Percentiles rank a stretch among this genome's conserved stretches.
Conservation (phyloP, 2,113 vertebrate species). For the Eptesicus fuscus region DNA sequence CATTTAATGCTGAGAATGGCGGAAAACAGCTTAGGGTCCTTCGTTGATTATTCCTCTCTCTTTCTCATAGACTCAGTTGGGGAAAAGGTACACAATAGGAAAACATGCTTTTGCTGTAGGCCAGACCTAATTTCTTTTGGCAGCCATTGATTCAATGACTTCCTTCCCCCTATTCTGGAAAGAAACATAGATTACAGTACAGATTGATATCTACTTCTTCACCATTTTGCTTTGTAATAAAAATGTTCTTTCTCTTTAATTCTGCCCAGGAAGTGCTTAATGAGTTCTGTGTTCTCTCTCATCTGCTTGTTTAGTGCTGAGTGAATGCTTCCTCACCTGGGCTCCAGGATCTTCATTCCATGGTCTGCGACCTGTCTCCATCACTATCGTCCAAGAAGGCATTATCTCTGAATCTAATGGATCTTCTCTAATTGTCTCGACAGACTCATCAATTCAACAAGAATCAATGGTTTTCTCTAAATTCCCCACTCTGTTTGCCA, state of each 20-base stretch:
- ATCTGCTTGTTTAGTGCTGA: neutral
- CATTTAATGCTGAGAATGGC: neutral
- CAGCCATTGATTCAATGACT: neutral
- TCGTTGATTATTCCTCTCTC: neutral
- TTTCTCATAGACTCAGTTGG: neutral
- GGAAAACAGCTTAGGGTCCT: neutral
- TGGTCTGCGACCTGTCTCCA: neutral
- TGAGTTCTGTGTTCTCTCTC: neutral
- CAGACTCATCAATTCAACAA: neutral
- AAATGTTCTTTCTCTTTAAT: neutral
- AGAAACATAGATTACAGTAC: neutral
- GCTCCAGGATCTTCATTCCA: neutral
- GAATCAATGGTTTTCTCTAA: neutral
- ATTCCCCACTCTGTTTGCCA: neutral
- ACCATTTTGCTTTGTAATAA: neutral
- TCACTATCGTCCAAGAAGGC: fast-evolving
- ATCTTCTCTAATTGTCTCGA: neutral
- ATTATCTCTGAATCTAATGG: neutral
- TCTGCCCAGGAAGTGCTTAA: neutral
- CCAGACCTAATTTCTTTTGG: too few relatives aligned
- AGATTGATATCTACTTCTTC: neutral
- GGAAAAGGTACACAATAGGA: neutral
- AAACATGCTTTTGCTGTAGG: neutral
- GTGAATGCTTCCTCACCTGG: neutral
- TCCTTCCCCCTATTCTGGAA: neutral